Evolutionary conservation across 2,113 vertebrate species (phyloP).

Genomic region (Nycticryphes semicollaris): DNA sequence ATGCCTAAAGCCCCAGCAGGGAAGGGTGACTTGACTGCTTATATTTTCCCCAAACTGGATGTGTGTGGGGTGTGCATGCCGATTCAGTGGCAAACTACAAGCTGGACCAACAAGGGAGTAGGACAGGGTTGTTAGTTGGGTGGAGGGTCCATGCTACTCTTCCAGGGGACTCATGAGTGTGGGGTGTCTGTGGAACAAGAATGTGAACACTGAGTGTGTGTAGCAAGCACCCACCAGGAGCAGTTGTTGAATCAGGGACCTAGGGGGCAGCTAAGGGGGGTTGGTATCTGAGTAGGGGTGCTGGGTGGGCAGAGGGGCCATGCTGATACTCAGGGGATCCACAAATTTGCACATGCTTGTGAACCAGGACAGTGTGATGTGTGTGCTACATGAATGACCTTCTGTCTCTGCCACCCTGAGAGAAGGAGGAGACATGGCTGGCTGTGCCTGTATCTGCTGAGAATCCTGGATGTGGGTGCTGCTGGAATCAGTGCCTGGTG

Average conservation of each 20-base stretch:
- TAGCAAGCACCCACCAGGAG: not conserved
- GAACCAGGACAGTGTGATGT: not conserved
- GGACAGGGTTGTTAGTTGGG: not conserved
- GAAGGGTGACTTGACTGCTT: not conserved
- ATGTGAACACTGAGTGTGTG: not conserved
- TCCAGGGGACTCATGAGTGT: rapidly evolving
- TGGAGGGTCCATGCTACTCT: rapidly evolving
- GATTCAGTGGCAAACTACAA: not conserved
- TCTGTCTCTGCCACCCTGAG: not conserved
- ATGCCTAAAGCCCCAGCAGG: too few species aligned
- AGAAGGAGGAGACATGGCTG: not conserved
- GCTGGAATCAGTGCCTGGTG: not conserved
- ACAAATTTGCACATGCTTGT: rapidly evolving
- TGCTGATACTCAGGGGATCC: rapidly evolving
- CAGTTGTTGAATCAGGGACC: rapidly evolving
- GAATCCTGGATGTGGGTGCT: not conserved
- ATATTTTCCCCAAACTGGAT: not conserved
- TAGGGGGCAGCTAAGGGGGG: rapidly evolving
- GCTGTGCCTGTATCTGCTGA: not conserved
- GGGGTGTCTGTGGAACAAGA: too few species aligned
- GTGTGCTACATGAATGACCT: not conserved
- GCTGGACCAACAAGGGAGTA: not conserved
- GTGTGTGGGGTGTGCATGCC: rapidly evolving
- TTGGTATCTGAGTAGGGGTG: rapidly evolving
- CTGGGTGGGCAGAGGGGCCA: rapidly evolving